Percentiles rank a stretch among this genome's conserved stretches.
Evolutionary conservation across 2,888 invertebrate genomes (phyloP).

Genomic region (Marronus borbonicus): DNA sequence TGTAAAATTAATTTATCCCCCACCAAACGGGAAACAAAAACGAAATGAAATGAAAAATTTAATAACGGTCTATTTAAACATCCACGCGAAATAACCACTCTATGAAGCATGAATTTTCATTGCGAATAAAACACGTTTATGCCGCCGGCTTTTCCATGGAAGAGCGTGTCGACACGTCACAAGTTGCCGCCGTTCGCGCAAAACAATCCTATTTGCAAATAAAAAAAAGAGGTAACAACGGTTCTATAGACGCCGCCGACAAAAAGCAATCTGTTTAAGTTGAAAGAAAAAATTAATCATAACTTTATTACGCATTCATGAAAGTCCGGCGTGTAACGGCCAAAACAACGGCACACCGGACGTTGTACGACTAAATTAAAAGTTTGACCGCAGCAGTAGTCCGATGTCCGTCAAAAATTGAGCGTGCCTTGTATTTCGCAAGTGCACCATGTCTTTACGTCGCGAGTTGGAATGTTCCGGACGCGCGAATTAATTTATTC

Average conservation of each 20-base stretch:
- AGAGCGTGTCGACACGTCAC: not conserved
- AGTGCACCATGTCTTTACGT: not conserved
- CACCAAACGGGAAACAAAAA: not conserved
- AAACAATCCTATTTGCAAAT: slow-evolving; percentile 24
- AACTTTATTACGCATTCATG: slow-evolving; percentile 41
- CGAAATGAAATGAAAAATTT: not conserved
- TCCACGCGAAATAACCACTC: not conserved
- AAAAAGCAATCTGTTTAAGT: slow-evolving; percentile 33
- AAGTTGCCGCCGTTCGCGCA: not conserved
- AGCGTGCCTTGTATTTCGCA: not conserved
- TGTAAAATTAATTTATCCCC: not conserved
- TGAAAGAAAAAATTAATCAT: slow-evolving; percentile 37
- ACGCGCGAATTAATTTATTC: too few relatives aligned
- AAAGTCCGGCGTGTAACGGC: not conserved
- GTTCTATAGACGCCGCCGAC: not conserved
- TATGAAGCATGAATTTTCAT: slow-evolving; percentile 15
- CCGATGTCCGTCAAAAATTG: slow-evolving; percentile 10
- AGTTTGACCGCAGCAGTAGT: slow-evolving; percentile 11
- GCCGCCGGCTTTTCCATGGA: not conserved
- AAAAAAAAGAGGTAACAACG: slow-evolving; percentile 18
- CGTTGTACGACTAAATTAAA: slow-evolving; percentile 21
- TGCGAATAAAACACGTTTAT: slow-evolving; percentile 18
- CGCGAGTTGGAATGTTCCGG: too few relatives aligned
- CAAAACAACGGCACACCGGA: not conserved
- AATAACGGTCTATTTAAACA: slow-evolving; percentile 13